These are phyloP conservation scores for Adelges cooleyi DNA, from an alignment of 1,140 invertebrate genomes.

Conservation along the genomic window DNA sequence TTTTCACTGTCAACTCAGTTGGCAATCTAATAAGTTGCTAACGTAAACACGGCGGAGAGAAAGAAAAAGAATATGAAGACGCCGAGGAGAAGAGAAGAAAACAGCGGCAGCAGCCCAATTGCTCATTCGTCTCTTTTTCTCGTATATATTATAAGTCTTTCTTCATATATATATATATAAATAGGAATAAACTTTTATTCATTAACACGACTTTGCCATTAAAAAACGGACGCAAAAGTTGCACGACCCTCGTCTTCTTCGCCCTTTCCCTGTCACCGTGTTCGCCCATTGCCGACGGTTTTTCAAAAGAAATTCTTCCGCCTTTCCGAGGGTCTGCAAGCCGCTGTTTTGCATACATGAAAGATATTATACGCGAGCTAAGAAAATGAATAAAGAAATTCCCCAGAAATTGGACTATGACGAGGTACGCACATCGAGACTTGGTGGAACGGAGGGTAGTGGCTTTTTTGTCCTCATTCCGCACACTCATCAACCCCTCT, in stretches of 20 bases:
- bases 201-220: conserved; percentile 32
- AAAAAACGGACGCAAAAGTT: conserved; percentile 30
- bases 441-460: neutral
- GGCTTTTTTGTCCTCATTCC: conserved; percentile 28
- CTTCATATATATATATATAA: neutral
- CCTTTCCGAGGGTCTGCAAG: neutral
- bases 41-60: conserved; percentile 1
- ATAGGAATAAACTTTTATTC: conserved; percentile 31
- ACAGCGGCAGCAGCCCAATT: neutral
- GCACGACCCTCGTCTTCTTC: neutral
- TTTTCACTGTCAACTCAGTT: conserved; percentile 26
- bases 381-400: conserved; percentile 27
- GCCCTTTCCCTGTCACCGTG: neutral
- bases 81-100: neutral
- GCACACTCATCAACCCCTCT: conserved; percentile 28
- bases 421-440: neutral
- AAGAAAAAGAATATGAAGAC: no score
- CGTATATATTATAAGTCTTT: neutral
- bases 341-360: conserved; percentile 29
- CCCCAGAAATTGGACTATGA: conserved; percentile 17
- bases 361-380: conserved; percentile 15
- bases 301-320: conserved; percentile 19
- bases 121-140: conserved; percentile 25
- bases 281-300: neutral
- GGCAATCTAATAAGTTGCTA: conserved; percentile 27